Percentiles rank a stretch among this genome's conserved stretches.
These are phyloP conservation scores for Eledona agricola DNA, from an alignment of 2,888 invertebrate species.

Conservation along the genomic window DNA sequence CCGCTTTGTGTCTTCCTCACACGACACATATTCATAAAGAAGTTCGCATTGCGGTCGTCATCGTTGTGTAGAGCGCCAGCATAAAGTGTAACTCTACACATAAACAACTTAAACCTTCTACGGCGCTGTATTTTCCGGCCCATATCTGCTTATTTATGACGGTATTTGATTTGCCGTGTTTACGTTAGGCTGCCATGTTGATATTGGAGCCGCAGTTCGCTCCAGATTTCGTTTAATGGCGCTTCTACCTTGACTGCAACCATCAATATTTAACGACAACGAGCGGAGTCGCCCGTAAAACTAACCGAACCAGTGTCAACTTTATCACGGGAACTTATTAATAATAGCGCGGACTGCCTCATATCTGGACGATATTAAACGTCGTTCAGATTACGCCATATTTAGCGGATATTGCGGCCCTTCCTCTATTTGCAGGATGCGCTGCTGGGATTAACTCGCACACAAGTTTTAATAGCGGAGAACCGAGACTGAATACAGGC, in stretches of 20 bases:
- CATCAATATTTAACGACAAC: conserved; percentile 42
- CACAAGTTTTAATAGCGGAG: not conserved
- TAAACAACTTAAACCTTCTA: conserved; percentile 56
- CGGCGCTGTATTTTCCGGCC: conserved; percentile 55
- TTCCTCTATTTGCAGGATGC: conserved; percentile 25
- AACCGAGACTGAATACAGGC: too few relatives aligned
- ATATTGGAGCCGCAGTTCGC: conserved; percentile 39
- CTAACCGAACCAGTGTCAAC: conserved; percentile 28
- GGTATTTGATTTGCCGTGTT: conserved; percentile 54
- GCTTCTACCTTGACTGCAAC: conserved; percentile 30
- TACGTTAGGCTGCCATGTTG: conserved; percentile 44
- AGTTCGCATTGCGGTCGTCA: conserved; percentile 45
- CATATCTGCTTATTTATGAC: conserved; percentile 57
- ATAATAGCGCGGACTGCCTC: conserved; percentile 27
- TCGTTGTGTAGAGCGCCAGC: conserved; percentile 37
- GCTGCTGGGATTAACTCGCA: conserved; percentile 7
- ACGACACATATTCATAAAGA: conserved; percentile 40
- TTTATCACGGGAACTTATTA: conserved; percentile 36
- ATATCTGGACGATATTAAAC: conserved; percentile 24
- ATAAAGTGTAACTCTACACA: conserved; percentile 52
- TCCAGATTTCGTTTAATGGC: conserved; percentile 43
- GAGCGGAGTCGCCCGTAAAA: conserved; percentile 15
- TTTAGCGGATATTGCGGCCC: conserved; percentile 34
- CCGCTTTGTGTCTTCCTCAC: conserved; percentile 21
- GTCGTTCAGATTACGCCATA: conserved; percentile 27